phyloP scores from a whole-genome alignment of 2,888 invertebrate genomes.

The Epsilonema sp. region DNA sequence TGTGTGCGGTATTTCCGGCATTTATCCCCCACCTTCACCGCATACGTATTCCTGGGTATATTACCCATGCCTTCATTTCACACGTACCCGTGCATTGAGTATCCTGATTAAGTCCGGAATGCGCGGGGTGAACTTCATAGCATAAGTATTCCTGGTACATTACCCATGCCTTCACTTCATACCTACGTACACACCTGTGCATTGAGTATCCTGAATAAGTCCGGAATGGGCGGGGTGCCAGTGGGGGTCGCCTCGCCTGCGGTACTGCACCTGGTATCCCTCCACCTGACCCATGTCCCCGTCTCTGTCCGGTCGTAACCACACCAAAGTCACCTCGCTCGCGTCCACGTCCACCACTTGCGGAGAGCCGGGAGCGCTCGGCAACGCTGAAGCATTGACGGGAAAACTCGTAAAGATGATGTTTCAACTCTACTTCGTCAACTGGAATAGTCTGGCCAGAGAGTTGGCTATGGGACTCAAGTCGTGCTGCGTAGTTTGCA shows the following conservation, averaged over 20 bases:
- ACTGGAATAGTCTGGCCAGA: no score
- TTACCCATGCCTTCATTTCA: no score
- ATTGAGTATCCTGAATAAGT: constrained; percentile 6
- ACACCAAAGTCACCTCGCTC: constrained; percentile 21
- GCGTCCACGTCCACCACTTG: constrained; percentile 17
- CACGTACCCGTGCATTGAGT: constrained; percentile 7
- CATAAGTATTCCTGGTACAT: no score
- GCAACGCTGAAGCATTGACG: constrained; percentile 12
- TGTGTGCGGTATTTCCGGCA: no score
- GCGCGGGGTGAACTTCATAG: no score
- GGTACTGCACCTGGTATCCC: constrained; percentile 19
- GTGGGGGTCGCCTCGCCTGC: constrained; percentile 2
- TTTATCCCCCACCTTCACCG: no score
- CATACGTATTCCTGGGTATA: no score
- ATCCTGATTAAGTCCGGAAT: constrained; percentile 4
- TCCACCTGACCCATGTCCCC: constrained; percentile 16
- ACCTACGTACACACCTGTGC: constrained; percentile 5
- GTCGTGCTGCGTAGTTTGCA: no score
- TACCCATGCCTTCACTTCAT: no score
- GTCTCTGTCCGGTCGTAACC: constrained; percentile 18
- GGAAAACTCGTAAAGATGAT: no score
- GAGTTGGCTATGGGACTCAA: no score
- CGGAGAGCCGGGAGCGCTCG: constrained; percentile 21
- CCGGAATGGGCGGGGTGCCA: constrained; percentile 9
- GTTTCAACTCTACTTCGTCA: no score